phyloP scores from a whole-genome alignment of 2,888 invertebrate species.

The Hoplodrina ambigua region DNA sequence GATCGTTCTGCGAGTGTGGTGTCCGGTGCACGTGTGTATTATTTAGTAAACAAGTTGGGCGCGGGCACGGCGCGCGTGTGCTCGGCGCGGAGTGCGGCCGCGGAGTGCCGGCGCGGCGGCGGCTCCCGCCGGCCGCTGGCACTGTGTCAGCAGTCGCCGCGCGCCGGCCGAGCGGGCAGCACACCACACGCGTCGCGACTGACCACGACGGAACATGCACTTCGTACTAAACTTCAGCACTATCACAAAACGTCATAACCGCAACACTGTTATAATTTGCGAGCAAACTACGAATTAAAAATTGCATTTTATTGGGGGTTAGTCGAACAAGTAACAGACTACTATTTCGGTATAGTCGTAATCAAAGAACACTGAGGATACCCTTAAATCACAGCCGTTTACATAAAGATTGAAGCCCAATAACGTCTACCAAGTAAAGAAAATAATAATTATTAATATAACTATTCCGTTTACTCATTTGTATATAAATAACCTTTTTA shows the following conservation, averaged over 20 bases:
- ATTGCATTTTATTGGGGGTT: too few relatives aligned
- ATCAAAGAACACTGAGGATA: too few relatives aligned
- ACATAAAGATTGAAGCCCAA: too few relatives aligned
- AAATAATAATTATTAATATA: too few relatives aligned
- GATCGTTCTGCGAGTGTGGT: background rate
- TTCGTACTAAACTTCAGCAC: slow-evolving; percentile 1
- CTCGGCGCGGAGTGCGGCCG: slow-evolving; percentile 42
- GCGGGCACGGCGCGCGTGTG: slow-evolving; percentile 21
- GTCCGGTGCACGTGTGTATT: slow-evolving; percentile 3
- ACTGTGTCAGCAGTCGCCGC: background rate
- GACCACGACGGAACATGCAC: too few relatives aligned
- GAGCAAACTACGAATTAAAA: too few relatives aligned
- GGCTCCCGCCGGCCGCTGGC: slow-evolving; percentile 1
- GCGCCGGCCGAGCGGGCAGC: background rate
- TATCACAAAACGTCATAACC: background rate
- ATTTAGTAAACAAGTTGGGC: slow-evolving; percentile 37
- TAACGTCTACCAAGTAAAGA: too few relatives aligned
- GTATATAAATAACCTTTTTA: too few relatives aligned
- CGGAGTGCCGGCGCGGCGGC: slow-evolving; percentile 49
- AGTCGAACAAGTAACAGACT: too few relatives aligned
- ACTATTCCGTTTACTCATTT: too few relatives aligned
- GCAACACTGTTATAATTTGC: background rate
- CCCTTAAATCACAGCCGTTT: too few relatives aligned
- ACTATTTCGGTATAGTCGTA: too few relatives aligned
- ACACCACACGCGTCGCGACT: background rate